These are phyloP conservation scores for Denticeps clupeoides DNA, from an alignment of 2,797 vertebrate genomes.

Conservation along the genomic window DNA sequence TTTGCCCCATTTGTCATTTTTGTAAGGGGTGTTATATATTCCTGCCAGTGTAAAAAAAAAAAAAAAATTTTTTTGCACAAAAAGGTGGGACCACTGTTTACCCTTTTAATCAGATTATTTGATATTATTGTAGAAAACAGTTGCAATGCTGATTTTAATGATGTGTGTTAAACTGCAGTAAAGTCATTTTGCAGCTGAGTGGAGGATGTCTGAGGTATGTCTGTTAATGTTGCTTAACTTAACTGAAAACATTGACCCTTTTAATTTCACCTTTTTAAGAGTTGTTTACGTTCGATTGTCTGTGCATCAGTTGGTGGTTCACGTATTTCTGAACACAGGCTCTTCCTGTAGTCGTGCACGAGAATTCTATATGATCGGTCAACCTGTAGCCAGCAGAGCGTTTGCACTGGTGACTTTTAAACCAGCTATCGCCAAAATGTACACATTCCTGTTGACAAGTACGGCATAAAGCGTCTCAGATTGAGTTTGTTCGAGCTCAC, in stretches of 20 bases:
- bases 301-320: background rate
- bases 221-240: slow-evolving; percentile 1
- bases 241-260: background rate
- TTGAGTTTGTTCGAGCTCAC: slow-evolving; percentile 13
- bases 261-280: slow-evolving; percentile 3
- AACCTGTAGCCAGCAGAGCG: too few relatives aligned
- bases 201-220: slow-evolving; percentile 38
- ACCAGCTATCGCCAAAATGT: slow-evolving; percentile 57
- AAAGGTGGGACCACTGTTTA: slow-evolving; percentile 46
- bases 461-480: slow-evolving; percentile 14
- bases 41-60: slow-evolving; percentile 50
- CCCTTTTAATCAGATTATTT: slow-evolving; percentile 50
- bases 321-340: slow-evolving; percentile 8
- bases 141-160: slow-evolving; percentile 56
- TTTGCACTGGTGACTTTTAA: slow-evolving; percentile 40
- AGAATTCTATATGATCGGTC: too few relatives aligned
- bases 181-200: slow-evolving; percentile 53
- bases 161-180: slow-evolving; percentile 54
- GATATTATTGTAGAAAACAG: slow-evolving; percentile 52
- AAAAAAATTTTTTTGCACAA: slow-evolving; percentile 42
- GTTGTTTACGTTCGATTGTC: slow-evolving; percentile 4
- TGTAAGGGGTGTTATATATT: slow-evolving; percentile 38
- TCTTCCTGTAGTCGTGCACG: slow-evolving; percentile 1
- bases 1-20: slow-evolving; percentile 51
- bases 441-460: slow-evolving; percentile 54